Evolutionary conservation across 2,797 vertebrate species (phyloP).

Genomic region (Aselliscus stoliczkanus): DNA sequence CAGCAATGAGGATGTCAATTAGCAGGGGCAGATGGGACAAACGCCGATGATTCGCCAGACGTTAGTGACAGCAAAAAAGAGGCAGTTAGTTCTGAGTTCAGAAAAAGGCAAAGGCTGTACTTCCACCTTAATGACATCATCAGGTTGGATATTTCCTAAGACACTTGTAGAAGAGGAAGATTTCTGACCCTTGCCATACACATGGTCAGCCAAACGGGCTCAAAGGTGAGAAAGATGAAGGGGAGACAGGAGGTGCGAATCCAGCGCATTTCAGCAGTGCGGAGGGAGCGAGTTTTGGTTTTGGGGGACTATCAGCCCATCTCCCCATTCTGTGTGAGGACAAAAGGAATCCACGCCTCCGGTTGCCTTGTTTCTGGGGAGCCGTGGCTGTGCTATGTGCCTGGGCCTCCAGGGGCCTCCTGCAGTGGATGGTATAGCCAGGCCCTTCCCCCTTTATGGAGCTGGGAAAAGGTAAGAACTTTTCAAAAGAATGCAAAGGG

Average conservation of each 20-base stretch:
- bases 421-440: fast-evolving
- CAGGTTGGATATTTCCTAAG: slow-evolving; percentile 5
- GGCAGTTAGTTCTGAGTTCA: neutral
- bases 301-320: neutral
- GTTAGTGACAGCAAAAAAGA: neutral
- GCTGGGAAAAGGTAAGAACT: neutral
- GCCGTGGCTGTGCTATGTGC: neutral
- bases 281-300: neutral
- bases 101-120: slow-evolving; percentile 38
- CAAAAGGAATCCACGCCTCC: neutral
- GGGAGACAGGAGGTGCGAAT: neutral
- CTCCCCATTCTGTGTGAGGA: neutral
- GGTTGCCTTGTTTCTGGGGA: neutral
- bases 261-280: neutral
- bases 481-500: neutral
- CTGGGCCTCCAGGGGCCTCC: neutral
- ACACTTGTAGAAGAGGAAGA: neutral
- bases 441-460: neutral
- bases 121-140: slow-evolving; percentile 15
- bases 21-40: neutral
- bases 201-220: neutral
- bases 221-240: neutral
- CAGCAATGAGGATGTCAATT: neutral
- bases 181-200: neutral
- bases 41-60: neutral